Evolutionary conservation across 2,113 vertebrate genomes (phyloP), one percentile per base, ranked within the genome.

Genomic region (Heterotilapia buettikoferi): DNA sequence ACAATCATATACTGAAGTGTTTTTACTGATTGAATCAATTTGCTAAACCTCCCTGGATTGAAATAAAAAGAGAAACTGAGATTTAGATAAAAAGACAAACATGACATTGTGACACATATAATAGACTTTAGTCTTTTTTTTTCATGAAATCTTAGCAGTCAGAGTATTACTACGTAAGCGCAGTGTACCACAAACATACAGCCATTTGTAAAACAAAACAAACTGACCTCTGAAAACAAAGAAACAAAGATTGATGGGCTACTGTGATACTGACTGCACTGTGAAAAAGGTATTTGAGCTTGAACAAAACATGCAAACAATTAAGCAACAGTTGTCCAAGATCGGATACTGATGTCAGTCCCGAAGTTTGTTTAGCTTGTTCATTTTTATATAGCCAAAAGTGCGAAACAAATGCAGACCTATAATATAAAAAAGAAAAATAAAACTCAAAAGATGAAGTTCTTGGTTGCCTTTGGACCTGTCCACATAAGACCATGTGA

Each of bases 301-400:
- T 73, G 38, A 73, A 40, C 12, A 43, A 16, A 52, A 79, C 19
- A 50, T 3, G 19, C 11, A 52, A 50, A 36, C 19, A 52, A 52
- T 21, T 40, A 6, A 16, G 3, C 21, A 45, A 71, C 66, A 71
- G 21, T 0, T 0, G 68, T 24, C n/a, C 7, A 43, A 26, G n/a
- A 71, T 71, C 11, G 1, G n/a, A 16, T 5, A 2, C 1, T 73
- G 2, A 43, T 43, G 38, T 43, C 38, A 6, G 5, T 40, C 21
- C 21, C 45, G 38, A 18, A 3, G 2, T 1, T 24, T 16, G 5
- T 71, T 71, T 71, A 45, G 11, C 21, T 16, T 45, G 9, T 14
- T 73, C 3, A 2, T 31, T 45, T 45, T 19, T 29, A 29, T 47
- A 18, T 18, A 47, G 16, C 24, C 14, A 26, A 76, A 29, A 76